Conservation (phyloP, 2,888 invertebrate species). For the Gandaritis pyraliata region DNA sequence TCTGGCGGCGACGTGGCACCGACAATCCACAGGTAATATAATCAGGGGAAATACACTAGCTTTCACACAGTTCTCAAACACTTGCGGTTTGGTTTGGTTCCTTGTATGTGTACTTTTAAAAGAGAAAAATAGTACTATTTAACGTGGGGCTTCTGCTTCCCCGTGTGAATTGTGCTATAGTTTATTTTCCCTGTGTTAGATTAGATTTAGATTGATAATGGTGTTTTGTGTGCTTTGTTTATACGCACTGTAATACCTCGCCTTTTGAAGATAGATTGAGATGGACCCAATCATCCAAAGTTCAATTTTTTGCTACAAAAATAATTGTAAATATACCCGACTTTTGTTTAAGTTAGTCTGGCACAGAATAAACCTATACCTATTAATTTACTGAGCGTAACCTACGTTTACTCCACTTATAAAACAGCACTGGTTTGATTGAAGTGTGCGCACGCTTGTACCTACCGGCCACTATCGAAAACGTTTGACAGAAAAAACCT, state of each 20-base stretch:
- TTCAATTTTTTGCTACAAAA: background rate
- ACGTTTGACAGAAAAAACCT: too few species aligned
- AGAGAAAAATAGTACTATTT: too few species aligned
- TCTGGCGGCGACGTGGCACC: conserved; percentile 69
- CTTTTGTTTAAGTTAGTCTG: background rate
- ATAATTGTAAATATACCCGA: background rate
- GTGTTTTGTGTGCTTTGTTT: conserved; percentile 28
- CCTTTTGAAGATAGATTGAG: background rate
- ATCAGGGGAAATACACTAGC: background rate
- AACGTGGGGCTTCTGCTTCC: too few species aligned
- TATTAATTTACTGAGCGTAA: background rate
- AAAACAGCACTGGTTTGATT: conserved; percentile 1
- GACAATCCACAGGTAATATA: conserved; percentile 57
- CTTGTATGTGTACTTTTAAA: too few species aligned
- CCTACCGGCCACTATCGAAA: too few species aligned
- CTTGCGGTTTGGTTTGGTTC: too few species aligned
- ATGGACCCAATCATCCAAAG: too few species aligned
- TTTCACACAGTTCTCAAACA: background rate
- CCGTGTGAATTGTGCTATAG: too few species aligned
- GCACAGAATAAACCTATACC: conserved; percentile 1
- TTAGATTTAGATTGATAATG: conserved; percentile 2
- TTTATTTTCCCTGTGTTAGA: conserved; percentile 15
- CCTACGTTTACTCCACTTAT: background rate
- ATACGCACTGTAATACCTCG: conserved; percentile 6
- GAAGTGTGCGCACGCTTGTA: background rate